Percentiles rank a stretch among this genome's conserved stretches.
Conservation (phyloP, 2,113 vertebrate genomes). For the Nycticorax nycticorax region DNA sequence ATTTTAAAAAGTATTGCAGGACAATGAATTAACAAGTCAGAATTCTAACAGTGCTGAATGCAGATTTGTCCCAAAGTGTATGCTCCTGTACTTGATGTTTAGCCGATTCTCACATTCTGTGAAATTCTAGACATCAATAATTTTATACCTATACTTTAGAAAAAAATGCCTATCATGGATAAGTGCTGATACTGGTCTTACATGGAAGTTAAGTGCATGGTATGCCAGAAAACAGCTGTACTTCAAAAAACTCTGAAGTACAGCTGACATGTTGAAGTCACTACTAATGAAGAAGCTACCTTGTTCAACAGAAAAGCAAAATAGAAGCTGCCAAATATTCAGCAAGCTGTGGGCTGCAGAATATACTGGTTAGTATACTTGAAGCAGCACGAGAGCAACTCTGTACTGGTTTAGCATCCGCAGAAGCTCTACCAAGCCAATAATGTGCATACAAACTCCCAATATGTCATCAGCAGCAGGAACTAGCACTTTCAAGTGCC, state of each 20-base stretch:
- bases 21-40: not conserved
- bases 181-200: not conserved
- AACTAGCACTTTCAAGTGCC: not conserved
- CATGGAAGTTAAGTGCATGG: not conserved
- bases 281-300: not conserved
- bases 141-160: not conserved
- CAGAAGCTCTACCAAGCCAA: not conserved
- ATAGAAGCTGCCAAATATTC: not conserved
- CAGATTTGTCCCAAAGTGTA: not conserved
- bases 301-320: not conserved
- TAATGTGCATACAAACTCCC: not conserved
- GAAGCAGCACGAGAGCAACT: not conserved
- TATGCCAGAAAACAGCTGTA: not conserved
- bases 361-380: not conserved
- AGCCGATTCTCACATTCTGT: not conserved
- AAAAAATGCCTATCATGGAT: accelerated
- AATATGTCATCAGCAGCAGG: not conserved
- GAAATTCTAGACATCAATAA: not conserved
- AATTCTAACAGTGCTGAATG: not conserved
- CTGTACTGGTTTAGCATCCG: not conserved
- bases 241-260: not conserved
- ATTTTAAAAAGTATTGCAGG: not conserved
- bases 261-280: not conserved
- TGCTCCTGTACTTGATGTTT: not conserved
- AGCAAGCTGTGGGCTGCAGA: not conserved